These are phyloP conservation scores for Cyclargus thomasi DNA, from an alignment of 1,140 invertebrate genomes.

Conservation along the genomic window DNA sequence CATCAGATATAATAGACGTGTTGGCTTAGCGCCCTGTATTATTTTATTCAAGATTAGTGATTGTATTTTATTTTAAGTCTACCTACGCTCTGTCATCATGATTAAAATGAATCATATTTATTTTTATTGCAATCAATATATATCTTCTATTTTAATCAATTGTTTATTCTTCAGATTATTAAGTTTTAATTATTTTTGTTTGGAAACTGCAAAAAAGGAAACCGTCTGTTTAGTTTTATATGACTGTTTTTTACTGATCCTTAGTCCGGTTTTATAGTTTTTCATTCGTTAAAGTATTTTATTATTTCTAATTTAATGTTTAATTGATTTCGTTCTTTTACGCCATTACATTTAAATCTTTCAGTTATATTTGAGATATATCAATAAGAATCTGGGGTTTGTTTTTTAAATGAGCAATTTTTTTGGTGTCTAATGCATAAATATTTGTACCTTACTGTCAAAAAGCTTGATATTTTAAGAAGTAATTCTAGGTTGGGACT, in stretches of 20 bases:
- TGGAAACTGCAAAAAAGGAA: no score
- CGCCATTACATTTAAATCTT: no score
- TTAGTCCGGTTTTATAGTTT: no score
- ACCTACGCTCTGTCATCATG: not conserved
- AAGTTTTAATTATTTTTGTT: not conserved
- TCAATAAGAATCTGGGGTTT: not conserved
- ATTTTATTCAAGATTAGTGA: slow-evolving; percentile 2
- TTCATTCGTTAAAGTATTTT: no score
- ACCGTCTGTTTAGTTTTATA: no score
- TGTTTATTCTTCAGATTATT: not conserved
- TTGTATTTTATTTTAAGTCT: slow-evolving; percentile 12
- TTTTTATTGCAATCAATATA: not conserved
- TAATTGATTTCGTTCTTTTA: no score
- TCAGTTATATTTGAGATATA: no score
- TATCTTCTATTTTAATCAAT: slow-evolving; percentile 3
- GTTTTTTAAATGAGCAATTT: not conserved
- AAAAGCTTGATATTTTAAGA: slow-evolving; percentile 34
- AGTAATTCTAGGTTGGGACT: not conserved
- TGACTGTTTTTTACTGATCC: no score
- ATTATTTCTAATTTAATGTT: no score
- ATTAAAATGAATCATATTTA: slow-evolving; percentile 7
- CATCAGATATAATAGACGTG: no score
- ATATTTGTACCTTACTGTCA: slow-evolving; percentile 66
- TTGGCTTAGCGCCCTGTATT: not conserved
- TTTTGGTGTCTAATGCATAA: slow-evolving; percentile 35